Percentiles rank a stretch among this genome's conserved stretches.
These are phyloP conservation scores for Telmatherina bonti DNA, from an alignment of 2,797 vertebrate genomes.

Conservation along the genomic window DNA sequence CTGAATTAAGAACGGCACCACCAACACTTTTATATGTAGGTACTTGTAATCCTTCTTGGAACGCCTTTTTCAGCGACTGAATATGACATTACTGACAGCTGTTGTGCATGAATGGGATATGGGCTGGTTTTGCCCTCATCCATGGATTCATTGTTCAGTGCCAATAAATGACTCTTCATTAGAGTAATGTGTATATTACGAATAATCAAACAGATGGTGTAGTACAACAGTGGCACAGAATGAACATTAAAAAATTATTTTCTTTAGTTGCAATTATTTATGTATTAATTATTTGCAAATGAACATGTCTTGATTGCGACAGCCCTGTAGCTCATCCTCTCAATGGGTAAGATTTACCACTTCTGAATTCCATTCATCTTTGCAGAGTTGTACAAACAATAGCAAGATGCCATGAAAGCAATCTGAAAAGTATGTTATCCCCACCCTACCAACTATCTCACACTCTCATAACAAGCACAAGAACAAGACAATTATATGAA, in stretches of 20 bases:
- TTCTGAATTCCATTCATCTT: background rate
- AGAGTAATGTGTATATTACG: background rate
- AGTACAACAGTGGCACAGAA: background rate
- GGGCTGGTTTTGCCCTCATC: background rate
- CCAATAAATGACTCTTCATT: slow-evolving; percentile 2
- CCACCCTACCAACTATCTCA: slow-evolving; percentile 22
- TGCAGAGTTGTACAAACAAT: slow-evolving; percentile 13
- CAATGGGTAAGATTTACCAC: background rate
- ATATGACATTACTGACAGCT: background rate
- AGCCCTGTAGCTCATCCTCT: background rate
- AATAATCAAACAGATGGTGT: background rate
- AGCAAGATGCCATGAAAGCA: slow-evolving; percentile 15
- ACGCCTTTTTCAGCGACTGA: background rate
- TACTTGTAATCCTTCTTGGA: background rate
- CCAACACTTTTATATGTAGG: background rate
- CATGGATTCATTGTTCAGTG: background rate
- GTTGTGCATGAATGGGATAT: background rate
- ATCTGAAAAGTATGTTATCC: slow-evolving; percentile 16
- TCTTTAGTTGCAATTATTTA: background rate
- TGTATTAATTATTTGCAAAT: background rate
- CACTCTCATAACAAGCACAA: slow-evolving; percentile 48
- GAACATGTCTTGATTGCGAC: background rate
- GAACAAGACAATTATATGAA: slow-evolving; percentile 65
- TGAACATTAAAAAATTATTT: background rate
- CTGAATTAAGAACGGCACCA: background rate